Percentiles rank a stretch among this genome's conserved stretches.
These are phyloP conservation scores for Pluvianellus socialis DNA, from an alignment of 2,113 vertebrate genomes.

Conservation along the genomic window DNA sequence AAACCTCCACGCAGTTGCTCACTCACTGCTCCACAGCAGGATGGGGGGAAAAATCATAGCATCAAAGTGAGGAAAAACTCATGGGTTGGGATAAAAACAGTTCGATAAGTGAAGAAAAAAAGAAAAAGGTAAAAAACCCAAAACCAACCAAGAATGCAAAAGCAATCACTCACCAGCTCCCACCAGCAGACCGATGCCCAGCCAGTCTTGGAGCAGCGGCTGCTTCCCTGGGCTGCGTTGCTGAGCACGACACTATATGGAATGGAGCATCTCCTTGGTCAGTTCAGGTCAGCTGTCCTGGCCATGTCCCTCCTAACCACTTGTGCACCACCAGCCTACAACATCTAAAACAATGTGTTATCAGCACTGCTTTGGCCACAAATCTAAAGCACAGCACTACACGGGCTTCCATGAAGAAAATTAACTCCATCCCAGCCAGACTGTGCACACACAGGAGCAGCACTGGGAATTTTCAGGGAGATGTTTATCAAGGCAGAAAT, in stretches of 20 bases:
- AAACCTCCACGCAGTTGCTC: neutral
- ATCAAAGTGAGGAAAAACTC: neutral
- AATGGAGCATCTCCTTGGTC: neutral
- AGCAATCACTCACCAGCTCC: neutral
- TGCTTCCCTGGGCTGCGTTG: neutral
- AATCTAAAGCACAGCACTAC: neutral
- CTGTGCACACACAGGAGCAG: neutral
- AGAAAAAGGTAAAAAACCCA: neutral
- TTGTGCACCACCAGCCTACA: neutral
- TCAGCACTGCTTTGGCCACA: neutral
- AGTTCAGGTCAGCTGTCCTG: neutral
- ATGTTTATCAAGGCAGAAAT: neutral
- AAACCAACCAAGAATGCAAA: neutral
- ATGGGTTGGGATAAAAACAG: neutral
- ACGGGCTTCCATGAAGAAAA: neutral
- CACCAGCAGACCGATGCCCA: neutral
- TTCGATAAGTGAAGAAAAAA: neutral
- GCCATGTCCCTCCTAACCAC: neutral
- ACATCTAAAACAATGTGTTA: neutral
- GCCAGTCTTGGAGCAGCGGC: neutral
- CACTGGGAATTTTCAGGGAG: neutral
- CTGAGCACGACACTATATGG: accelerated
- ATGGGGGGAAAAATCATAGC: neutral
- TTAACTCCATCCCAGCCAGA: neutral
- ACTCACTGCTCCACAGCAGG: neutral